Base-by-base conservation (phyloP, 2,113 vertebrate genomes). In the Micronycteris hirsuta region DNA sequence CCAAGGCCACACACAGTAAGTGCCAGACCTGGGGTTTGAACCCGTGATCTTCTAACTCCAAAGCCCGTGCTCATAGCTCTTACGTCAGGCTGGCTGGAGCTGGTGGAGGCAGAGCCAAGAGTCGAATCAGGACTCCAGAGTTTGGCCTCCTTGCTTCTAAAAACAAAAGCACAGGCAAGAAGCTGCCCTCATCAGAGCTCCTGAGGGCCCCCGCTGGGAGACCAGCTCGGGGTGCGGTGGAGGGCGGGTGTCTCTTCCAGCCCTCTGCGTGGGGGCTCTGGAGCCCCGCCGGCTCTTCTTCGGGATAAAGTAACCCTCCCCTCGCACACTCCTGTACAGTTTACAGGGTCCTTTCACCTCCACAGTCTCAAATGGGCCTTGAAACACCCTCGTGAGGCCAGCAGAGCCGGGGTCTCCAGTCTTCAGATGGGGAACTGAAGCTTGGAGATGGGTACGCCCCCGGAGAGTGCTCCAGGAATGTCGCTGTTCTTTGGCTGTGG, bases 91-190 rank as follows among this genome's bases (percentile, higher is more conserved):
- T 56, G 33, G n/a, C n/a, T 22, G 65, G 88, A 52, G 24, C 41
- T 71, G 71, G 56, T 43, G 47, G 33, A 38, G 63, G 26, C 26
- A 5, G 67, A 83, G 89, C 47, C 71, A 74, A 49, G 65, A 77
- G 43, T 19, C 58, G 94, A 77, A 70, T 28, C 63, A 28, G 90
- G 70, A 67, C 58, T 56, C 31, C 17, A 9, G 36, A 20, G 85
- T 67, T 88, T 86, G 84, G 45, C 61, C 80, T 71, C 31, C 45
- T 90, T 63, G 65, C 36, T 77, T 93, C 92, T 7, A 22, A 76
- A 84, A 90, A 5, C 33, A 73, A 31, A 67, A 85, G 31, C 49
- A 11, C 7, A 73, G 43, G 54, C 71, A 58, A 65, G 43, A 83
- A 56, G 5, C 61, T 43, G 4, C 56, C 15, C 15, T 3, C 20